Evolutionary conservation across 2,797 vertebrate genomes (phyloP).

Genomic region (Acrossocheilus wenchowensis): DNA sequence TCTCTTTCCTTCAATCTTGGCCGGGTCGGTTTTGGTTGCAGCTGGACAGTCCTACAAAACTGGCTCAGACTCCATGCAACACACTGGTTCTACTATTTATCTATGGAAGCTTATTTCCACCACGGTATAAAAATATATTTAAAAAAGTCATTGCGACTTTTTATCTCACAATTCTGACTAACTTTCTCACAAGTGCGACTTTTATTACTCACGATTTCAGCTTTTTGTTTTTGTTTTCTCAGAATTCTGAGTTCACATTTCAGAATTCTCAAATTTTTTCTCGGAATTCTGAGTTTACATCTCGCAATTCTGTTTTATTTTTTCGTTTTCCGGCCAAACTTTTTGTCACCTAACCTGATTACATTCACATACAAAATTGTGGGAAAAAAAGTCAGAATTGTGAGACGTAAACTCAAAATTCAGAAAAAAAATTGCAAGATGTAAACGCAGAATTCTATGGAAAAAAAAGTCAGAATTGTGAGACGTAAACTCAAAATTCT

Average conservation of each 20-base stretch:
- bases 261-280: neutral
- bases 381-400: neutral
- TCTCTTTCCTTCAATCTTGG: constrained; percentile 22
- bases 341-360: neutral
- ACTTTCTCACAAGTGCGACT: neutral
- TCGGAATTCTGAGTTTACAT: no score
- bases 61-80: neutral
- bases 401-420: neutral
- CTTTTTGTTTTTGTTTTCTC: neutral
- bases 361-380: neutral
- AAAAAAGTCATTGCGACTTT: neutral
- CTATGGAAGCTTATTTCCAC: neutral
- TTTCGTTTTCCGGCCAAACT: neutral
- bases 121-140: neutral
- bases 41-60: neutral
- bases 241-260: neutral
- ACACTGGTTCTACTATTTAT: constrained; percentile 31
- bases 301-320: neutral
- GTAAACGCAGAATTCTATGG: no score
- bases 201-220: neutral
- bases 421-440: no score
- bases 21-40: constrained; percentile 15
- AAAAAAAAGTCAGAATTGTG: neutral
- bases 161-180: neutral
- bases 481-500: no score